Conservation (phyloP, 2,797 vertebrate genomes). For the Thalassophryne amazonica region DNA sequence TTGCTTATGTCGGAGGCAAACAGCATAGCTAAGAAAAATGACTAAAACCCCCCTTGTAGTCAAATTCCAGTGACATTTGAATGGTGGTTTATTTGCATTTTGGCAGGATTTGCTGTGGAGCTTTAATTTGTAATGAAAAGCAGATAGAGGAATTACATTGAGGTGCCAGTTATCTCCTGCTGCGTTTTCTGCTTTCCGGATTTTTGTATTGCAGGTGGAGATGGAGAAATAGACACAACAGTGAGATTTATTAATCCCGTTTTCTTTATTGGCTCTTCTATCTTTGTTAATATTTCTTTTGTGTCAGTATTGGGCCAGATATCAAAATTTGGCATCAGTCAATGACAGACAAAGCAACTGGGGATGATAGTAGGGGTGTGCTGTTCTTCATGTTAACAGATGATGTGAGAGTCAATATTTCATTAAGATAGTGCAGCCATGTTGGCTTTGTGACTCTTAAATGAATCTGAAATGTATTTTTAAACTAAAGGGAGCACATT, state of each 20-base stretch:
- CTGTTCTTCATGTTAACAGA: slow-evolving; percentile 11
- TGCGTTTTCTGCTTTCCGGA: slow-evolving; percentile 10
- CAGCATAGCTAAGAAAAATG: slow-evolving; percentile 43
- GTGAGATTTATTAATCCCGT: not conserved
- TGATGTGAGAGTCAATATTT: slow-evolving; percentile 21
- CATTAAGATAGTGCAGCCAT: not conserved
- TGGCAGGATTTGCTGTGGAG: slow-evolving; percentile 40
- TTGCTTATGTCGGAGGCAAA: slow-evolving; percentile 11
- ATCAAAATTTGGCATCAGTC: slow-evolving; percentile 15
- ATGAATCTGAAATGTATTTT: slow-evolving; percentile 16
- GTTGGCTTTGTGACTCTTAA: slow-evolving; percentile 3
- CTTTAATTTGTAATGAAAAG: slow-evolving; percentile 38
- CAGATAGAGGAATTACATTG: slow-evolving; percentile 36
- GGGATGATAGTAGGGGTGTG: slow-evolving; percentile 20
- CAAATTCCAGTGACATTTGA: slow-evolving; percentile 51
- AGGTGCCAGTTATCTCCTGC: slow-evolving; percentile 42
- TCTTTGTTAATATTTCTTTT: not conserved
- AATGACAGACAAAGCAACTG: not conserved
- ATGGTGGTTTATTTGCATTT: slow-evolving; percentile 58
- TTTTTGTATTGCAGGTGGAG: slow-evolving; percentile 28
- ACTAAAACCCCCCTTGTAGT: slow-evolving; percentile 40
- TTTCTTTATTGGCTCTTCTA: not conserved
- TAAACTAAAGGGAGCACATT: not conserved
- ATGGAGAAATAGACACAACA: not conserved
- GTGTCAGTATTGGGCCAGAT: slow-evolving; percentile 9